A percentile compares a stretch with the other conserved stretches of the same genome.
phyloP scores from a whole-genome alignment of 1,140 invertebrate genomes.

The Drosophila auraria region DNA sequence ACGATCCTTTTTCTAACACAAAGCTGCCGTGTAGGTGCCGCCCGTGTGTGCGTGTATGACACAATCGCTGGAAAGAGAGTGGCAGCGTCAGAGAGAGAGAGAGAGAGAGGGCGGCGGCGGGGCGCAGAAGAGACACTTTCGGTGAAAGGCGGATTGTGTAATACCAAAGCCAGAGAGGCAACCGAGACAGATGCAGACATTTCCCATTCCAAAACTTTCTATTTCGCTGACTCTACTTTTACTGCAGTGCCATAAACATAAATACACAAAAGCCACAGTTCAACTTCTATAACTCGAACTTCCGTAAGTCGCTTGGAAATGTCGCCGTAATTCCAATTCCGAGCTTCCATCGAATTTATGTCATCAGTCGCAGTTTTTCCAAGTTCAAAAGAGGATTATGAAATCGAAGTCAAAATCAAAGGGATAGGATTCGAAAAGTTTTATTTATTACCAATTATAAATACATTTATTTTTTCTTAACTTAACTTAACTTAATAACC shows the following conservation, averaged over 20 bases:
- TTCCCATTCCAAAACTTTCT: slow-evolving; percentile 61
- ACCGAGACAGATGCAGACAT: slow-evolving; percentile 50
- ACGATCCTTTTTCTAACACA: slow-evolving; percentile 51
- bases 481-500: background rate
- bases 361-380: background rate
- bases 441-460: background rate
- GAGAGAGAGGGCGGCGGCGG: slow-evolving; percentile 8
- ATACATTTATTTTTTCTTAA: too few species aligned
- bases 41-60: slow-evolving; percentile 32
- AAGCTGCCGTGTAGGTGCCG: background rate
- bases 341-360: background rate
- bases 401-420: background rate
- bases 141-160: slow-evolving; percentile 65
- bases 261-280: slow-evolving; percentile 18
- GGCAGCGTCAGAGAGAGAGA: background rate
- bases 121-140: slow-evolving; percentile 44
- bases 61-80: slow-evolving; percentile 45
- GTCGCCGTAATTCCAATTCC: background rate
- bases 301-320: slow-evolving; percentile 17
- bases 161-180: slow-evolving; percentile 41
- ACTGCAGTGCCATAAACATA: slow-evolving; percentile 25
- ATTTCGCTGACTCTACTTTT: slow-evolving; percentile 43
- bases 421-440: background rate
- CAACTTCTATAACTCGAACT: slow-evolving; percentile 26
- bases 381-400: background rate